These are phyloP conservation scores for Rallus limicola DNA, from an alignment of 2,113 vertebrate genomes.

Conservation along the genomic window DNA sequence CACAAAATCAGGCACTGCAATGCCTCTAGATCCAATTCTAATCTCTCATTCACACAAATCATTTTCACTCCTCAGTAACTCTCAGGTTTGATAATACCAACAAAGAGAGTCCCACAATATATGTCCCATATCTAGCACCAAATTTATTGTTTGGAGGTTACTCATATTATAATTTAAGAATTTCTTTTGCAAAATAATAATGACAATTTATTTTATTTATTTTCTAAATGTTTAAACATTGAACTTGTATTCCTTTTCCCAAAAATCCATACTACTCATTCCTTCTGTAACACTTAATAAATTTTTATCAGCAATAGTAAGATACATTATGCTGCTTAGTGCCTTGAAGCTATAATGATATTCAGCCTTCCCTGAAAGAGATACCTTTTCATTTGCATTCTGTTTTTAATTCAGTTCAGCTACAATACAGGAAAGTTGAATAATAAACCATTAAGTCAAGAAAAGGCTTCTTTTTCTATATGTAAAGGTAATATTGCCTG, in stretches of 20 bases:
- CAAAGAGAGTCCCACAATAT: neutral
- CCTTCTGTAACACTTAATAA: neutral
- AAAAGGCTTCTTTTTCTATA: neutral
- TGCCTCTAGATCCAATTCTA: neutral
- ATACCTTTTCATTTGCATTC: neutral
- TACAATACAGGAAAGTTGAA: neutral
- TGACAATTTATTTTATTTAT: neutral
- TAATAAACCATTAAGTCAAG: neutral
- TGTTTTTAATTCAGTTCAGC: neutral
- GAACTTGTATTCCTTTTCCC: neutral
- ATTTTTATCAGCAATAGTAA: neutral
- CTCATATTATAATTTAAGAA: neutral
- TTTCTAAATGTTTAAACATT: neutral
- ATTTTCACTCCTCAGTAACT: neutral
- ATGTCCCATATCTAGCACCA: neutral
- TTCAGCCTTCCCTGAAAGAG: neutral
- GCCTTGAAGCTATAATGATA: neutral
- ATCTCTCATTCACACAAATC: neutral
- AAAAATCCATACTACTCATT: neutral
- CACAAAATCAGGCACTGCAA: neutral
- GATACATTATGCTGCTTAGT: neutral
- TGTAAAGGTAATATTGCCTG: neutral
- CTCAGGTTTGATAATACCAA: neutral
- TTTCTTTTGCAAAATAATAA: neutral
- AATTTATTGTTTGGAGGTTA: accelerated